These are phyloP conservation scores for Crepidodera aurea DNA, from an alignment of 2,888 invertebrate species.

Conservation along the genomic window DNA sequence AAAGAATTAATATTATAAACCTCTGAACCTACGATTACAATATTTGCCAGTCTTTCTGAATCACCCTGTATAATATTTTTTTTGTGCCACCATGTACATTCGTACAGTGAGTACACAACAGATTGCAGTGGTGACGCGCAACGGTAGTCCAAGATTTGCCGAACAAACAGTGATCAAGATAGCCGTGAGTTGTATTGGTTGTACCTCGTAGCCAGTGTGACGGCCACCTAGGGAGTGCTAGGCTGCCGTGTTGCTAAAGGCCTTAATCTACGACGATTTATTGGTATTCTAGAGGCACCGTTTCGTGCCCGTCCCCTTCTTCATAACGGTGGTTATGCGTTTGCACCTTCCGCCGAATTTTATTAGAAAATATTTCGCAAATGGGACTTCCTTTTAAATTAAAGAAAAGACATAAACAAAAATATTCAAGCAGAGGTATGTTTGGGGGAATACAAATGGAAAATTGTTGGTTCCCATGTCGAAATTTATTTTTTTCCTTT, in stretches of 20 bases:
- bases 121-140: constrained; percentile 1
- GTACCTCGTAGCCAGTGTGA: constrained; percentile 21
- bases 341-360: too few species aligned
- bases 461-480: too few species aligned
- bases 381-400: too few species aligned
- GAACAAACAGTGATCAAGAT: constrained; percentile 37
- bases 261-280: constrained; percentile 19
- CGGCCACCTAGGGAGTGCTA: constrained; percentile 22
- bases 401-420: too few species aligned
- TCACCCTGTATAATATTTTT: background rate
- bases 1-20: too few species aligned
- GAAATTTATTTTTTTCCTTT: too few species aligned
- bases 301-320: background rate
- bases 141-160: constrained; percentile 35
- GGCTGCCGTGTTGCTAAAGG: constrained; percentile 18
- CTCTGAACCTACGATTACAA: too few species aligned
- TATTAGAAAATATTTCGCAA: too few species aligned
- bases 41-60: background rate
- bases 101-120: background rate
- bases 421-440: too few species aligned
- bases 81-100: too few species aligned
- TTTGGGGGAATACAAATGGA: too few species aligned
- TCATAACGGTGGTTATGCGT: too few species aligned
- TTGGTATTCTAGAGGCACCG: background rate
- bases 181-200: constrained; percentile 34